phyloP scores from a whole-genome alignment of 92 coral and sea anemone species.

The Umimayanthus kanabou region DNA sequence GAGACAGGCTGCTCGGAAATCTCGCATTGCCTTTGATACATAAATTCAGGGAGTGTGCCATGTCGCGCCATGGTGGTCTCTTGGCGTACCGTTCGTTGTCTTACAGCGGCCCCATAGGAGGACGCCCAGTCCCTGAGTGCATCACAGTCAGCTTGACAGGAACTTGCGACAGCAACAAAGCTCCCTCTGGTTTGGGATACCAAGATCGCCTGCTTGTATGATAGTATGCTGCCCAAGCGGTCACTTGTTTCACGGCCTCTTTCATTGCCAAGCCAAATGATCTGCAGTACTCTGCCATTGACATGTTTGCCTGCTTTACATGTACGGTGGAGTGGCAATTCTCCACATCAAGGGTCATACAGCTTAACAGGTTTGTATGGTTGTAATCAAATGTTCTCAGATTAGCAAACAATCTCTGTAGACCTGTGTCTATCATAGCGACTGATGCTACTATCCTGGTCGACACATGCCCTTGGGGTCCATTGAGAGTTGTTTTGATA shows the following conservation, averaged over 20 bases:
- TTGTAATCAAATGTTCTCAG: constrained; percentile 36
- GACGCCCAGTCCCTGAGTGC: constrained; percentile 57
- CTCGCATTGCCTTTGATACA: constrained; percentile 41
- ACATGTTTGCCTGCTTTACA: constrained; percentile 56
- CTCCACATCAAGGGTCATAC: constrained; percentile 67
- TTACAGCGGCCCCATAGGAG: constrained; percentile 58
- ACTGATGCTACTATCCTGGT: constrained; percentile 66
- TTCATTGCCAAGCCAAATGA: constrained; percentile 64
- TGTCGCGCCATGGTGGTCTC: constrained; percentile 66
- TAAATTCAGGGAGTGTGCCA: constrained; percentile 39
- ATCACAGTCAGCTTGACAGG: constrained; percentile 49
- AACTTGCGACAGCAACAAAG: constrained; percentile 43
- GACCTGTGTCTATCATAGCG: constrained; percentile 56
- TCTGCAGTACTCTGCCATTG: constrained; percentile 50
- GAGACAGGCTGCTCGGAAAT: constrained; percentile 26
- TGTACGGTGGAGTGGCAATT: constrained; percentile 59
- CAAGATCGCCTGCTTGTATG: constrained; percentile 68
- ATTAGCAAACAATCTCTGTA: constrained; percentile 47
- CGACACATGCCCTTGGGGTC: constrained; percentile 63
- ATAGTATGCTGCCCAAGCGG: too few relatives aligned
- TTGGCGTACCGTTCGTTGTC: constrained; percentile 60
- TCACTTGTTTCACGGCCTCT: constrained; percentile 61
- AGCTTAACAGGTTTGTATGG: constrained; percentile 50
- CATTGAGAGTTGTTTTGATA: constrained; percentile 55
- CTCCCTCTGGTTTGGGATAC: constrained; percentile 65